Evolutionary conservation across 2,113 vertebrate species (phyloP).

Genomic region (Phoenicopterus ruber): DNA sequence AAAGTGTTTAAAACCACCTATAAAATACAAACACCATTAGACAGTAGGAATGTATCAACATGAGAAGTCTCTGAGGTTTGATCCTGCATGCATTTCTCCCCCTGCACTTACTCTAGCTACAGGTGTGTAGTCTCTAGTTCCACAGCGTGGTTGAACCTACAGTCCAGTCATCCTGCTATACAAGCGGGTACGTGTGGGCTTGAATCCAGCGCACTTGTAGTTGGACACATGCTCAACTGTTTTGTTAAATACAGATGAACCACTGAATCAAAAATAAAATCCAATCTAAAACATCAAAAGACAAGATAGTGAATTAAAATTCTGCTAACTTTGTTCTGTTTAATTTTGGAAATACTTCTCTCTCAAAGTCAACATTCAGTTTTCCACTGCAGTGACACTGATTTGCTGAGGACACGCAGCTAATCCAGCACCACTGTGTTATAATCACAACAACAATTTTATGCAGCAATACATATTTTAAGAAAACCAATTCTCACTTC

Average conservation of each 20-base stretch:
- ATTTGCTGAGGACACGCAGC: background rate
- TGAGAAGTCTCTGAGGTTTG: background rate
- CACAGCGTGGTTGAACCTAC: background rate
- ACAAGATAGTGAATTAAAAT: background rate
- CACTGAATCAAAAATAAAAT: background rate
- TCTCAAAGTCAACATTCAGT: background rate
- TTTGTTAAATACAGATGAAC: background rate
- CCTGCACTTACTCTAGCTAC: background rate
- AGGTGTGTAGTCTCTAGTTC: background rate
- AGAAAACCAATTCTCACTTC: constrained; percentile 1
- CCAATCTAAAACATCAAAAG: background rate
- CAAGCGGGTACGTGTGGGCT: background rate
- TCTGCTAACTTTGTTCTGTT: background rate
- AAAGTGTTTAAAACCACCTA: background rate
- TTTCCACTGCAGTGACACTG: background rate
- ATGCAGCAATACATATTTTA: background rate
- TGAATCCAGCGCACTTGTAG: background rate
- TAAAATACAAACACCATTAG: background rate
- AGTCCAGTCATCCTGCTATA: background rate
- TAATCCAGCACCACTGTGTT: background rate
- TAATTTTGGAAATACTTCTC: background rate
- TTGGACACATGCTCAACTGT: background rate
- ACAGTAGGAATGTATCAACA: background rate
- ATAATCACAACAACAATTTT: background rate
- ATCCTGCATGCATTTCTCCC: background rate